Percentiles rank a stretch among this genome's conserved stretches.
phyloP scores from a whole-genome alignment of 2,888 invertebrate species.

The Hirtodrosophila alboralis region DNA sequence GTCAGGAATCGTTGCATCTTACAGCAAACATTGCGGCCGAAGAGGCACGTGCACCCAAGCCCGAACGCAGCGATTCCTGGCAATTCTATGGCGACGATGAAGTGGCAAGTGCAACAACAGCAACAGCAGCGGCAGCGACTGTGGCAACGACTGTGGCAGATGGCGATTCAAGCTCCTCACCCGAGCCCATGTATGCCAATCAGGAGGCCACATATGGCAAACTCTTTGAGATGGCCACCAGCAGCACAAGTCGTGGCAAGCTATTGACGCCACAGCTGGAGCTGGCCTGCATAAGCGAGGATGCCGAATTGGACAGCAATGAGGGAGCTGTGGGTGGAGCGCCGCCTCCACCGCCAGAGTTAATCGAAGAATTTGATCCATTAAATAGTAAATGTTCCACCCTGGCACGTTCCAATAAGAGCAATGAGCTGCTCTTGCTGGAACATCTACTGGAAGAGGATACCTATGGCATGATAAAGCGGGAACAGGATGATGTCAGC shows the following conservation, averaged over 20 bases:
- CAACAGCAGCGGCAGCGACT: conserved; percentile 28
- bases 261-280: conserved; percentile 74
- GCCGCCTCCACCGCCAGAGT: conserved; percentile 82
- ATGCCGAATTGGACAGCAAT: conserved; percentile 49
- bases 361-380: conserved; percentile 91
- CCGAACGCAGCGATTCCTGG: conserved; percentile 84
- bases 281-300: conserved; percentile 56
- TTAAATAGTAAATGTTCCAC: conserved; percentile 80
- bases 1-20: conserved; percentile 76
- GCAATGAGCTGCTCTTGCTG: conserved; percentile 87
- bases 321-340: conserved; percentile 75
- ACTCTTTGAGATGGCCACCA: conserved; percentile 81
- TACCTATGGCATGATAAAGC: conserved; percentile 87
- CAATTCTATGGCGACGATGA: conserved; percentile 77
- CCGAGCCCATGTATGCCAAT: conserved; percentile 83
- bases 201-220: conserved; percentile 83
- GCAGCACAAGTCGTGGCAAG: conserved; percentile 70
- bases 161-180: conserved; percentile 62
- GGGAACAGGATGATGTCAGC: conserved; percentile 83
- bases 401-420: conserved; percentile 82
- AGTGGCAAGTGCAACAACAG: too few species aligned
- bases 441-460: conserved; percentile 89
- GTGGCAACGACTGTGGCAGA: conserved; percentile 13
- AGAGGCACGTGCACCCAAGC: conserved; percentile 75
- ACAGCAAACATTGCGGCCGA: conserved; percentile 67